Evolutionary conservation across 2,888 invertebrate genomes (phyloP).

Genomic region (Sthenelais limicola): DNA sequence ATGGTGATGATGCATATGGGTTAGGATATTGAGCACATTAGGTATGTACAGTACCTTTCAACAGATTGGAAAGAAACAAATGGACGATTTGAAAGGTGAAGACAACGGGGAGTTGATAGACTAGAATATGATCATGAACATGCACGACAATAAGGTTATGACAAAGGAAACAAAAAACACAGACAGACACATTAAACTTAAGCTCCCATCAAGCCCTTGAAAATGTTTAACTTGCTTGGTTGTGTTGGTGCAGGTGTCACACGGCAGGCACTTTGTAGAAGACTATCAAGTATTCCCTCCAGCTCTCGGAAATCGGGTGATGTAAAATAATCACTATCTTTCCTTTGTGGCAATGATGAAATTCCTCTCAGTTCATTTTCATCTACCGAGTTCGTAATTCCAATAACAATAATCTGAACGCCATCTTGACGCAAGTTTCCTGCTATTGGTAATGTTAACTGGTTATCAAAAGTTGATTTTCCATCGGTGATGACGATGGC

Average conservation of each 20-base stretch:
- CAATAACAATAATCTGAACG: conserved; percentile 38
- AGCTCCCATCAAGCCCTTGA: too few relatives aligned
- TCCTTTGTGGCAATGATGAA: conserved; percentile 44
- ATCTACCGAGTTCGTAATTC: conserved; percentile 41
- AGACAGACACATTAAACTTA: too few relatives aligned
- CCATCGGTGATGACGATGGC: conserved; percentile 47
- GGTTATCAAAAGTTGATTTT: conserved; percentile 20
- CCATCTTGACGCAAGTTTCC: conserved; percentile 6
- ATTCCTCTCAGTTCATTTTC: conserved; percentile 41
- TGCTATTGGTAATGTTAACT: conserved; percentile 36
- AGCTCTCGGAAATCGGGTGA: conserved; percentile 46
- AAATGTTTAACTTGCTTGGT: conserved; percentile 10
- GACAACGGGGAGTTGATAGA: too few relatives aligned
- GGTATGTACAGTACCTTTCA: too few relatives aligned
- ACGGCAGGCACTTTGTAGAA: conserved; percentile 10
- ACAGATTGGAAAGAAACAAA: too few relatives aligned
- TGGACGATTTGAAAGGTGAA: too few relatives aligned
- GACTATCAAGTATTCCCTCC: conserved; percentile 1
- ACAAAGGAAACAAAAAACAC: too few relatives aligned
- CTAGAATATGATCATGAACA: too few relatives aligned
- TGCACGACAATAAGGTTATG: too few relatives aligned
- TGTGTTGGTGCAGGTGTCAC: conserved; percentile 9
- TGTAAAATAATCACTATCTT: conserved; percentile 50
- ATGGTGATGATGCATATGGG: too few relatives aligned
- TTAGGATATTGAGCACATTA: too few relatives aligned